Percentiles rank a stretch among this genome's conserved stretches.
These are phyloP conservation scores for Drosophila simulans DNA, from an alignment of 1,140 invertebrate genomes.

Conservation along the genomic window DNA sequence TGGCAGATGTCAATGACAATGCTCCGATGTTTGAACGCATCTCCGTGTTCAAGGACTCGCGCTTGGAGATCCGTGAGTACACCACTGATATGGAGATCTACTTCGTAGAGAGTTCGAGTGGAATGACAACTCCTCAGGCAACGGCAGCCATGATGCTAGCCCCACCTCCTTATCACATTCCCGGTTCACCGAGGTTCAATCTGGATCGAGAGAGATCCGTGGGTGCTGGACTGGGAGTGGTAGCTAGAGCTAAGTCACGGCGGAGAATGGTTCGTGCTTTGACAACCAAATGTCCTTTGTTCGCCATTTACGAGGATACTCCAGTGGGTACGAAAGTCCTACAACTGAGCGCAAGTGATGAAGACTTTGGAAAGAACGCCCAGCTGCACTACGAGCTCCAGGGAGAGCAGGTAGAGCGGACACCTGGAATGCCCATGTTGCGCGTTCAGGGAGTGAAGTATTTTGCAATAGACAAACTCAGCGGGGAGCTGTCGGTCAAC, in stretches of 20 bases:
- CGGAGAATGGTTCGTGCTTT: conserved; percentile 43
- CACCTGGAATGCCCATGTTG: conserved; percentile 69
- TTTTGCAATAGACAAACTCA: conserved; percentile 90
- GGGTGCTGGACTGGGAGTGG: conserved; percentile 2
- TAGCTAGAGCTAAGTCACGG: conserved; percentile 50
- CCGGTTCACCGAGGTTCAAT: conserved; percentile 67
- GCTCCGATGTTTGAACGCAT: conserved; percentile 89
- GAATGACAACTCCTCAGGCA: conserved; percentile 65
- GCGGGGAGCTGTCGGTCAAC: conserved; percentile 91
- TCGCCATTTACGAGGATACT: conserved; percentile 91
- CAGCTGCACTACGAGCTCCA: conserved; percentile 91
- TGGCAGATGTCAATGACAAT: conserved; percentile 95
- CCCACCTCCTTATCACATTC: conserved; percentile 71
- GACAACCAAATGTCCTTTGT: conserved; percentile 85
- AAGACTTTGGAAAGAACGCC: conserved; percentile 91
- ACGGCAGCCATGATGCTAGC: conserved; percentile 69
- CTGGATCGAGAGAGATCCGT: conserved; percentile 37
- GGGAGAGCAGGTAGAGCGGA: conserved; percentile 87
- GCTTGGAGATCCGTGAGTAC: conserved; percentile 87
- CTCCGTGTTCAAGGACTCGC: conserved; percentile 88
- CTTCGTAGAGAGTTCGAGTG: conserved; percentile 83
- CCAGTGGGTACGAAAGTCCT: conserved; percentile 90
- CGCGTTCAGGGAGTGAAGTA: conserved; percentile 86
- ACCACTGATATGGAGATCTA: conserved; percentile 86
- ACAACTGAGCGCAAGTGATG: conserved; percentile 92